These are phyloP conservation scores for Furcifer pardalis DNA, from an alignment of 2,797 vertebrate species.

Conservation along the genomic window DNA sequence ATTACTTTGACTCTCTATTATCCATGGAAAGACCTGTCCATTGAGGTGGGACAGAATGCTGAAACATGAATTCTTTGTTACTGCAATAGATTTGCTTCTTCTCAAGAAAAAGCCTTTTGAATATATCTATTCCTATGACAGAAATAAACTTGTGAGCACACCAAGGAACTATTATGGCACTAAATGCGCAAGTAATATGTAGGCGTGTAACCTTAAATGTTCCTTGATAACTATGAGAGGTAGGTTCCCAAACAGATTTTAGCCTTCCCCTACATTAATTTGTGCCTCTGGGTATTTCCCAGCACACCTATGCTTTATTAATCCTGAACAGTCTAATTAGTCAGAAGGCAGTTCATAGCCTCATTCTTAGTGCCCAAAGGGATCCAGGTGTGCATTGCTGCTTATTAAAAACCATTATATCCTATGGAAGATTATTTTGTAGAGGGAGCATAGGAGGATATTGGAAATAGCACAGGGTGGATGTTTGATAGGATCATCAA, in stretches of 20 bases:
- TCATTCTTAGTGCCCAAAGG: not conserved
- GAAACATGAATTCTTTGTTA: not conserved
- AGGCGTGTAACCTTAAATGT: not conserved
- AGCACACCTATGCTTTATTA: conserved; percentile 10
- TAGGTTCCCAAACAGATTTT: not conserved
- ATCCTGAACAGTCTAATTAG: conserved; percentile 14
- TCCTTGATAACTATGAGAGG: not conserved
- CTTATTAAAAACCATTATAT: conserved; percentile 15
- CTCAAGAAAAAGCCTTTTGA: not conserved
- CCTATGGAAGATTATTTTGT: not conserved
- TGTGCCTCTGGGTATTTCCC: conserved; percentile 20
- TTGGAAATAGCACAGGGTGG: not conserved
- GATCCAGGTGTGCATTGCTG: not conserved
- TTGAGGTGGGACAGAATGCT: not conserved
- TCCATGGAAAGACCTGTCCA: not conserved
- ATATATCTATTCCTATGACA: not conserved
- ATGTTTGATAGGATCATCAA: not conserved
- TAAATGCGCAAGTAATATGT: not conserved
- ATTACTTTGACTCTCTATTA: not conserved
- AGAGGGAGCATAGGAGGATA: not conserved
- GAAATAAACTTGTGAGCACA: not conserved
- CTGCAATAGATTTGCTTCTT: not conserved
- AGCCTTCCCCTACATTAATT: not conserved
- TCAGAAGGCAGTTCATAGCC: conserved; percentile 16
- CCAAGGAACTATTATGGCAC: not conserved